Conservation (phyloP, 1,140 invertebrate species). For the Bombyx mandarina region DNA sequence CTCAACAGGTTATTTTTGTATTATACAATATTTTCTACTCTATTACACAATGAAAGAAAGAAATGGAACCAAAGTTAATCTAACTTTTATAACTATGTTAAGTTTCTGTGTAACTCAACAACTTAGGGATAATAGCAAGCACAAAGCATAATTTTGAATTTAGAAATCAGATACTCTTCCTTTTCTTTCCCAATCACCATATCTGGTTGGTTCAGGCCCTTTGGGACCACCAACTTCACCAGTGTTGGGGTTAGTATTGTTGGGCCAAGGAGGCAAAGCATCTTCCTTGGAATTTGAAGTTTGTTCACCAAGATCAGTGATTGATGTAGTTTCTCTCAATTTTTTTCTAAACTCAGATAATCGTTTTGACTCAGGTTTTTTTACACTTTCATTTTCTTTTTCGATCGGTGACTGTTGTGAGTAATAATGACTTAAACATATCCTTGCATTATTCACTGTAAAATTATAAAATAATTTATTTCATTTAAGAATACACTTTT, state of each 20-base stretch:
- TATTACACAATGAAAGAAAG: too few relatives aligned
- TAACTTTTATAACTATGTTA: too few relatives aligned
- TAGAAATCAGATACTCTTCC: slow-evolving; percentile 97
- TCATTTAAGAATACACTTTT: too few relatives aligned
- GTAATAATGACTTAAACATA: not conserved
- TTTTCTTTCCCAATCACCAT: slow-evolving; percentile 99
- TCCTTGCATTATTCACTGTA: too few relatives aligned
- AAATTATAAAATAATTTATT: too few relatives aligned
- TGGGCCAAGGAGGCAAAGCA: slow-evolving; percentile 86
- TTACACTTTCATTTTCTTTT: slow-evolving; percentile 16
- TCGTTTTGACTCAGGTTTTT: slow-evolving; percentile 46
- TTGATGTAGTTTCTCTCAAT: slow-evolving; percentile 74
- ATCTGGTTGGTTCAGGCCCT: slow-evolving; percentile 98
- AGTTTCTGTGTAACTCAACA: too few relatives aligned
- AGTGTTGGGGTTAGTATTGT: slow-evolving; percentile 91
- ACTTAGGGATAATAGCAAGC: too few relatives aligned
- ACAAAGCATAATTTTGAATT: slow-evolving; percentile 4
- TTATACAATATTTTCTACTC: too few relatives aligned
- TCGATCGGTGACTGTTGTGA: not conserved
- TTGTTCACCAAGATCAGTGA: slow-evolving; percentile 73
- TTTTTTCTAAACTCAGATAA: slow-evolving; percentile 75
- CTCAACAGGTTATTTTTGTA: too few relatives aligned
- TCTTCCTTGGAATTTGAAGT: slow-evolving; percentile 85
- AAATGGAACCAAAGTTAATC: too few relatives aligned
- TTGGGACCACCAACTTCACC: slow-evolving; percentile 95